Evolutionary conservation across 2,797 vertebrate species (phyloP), one percentile per base, ranked within the genome.

Genomic region (Poecilia picta): DNA sequence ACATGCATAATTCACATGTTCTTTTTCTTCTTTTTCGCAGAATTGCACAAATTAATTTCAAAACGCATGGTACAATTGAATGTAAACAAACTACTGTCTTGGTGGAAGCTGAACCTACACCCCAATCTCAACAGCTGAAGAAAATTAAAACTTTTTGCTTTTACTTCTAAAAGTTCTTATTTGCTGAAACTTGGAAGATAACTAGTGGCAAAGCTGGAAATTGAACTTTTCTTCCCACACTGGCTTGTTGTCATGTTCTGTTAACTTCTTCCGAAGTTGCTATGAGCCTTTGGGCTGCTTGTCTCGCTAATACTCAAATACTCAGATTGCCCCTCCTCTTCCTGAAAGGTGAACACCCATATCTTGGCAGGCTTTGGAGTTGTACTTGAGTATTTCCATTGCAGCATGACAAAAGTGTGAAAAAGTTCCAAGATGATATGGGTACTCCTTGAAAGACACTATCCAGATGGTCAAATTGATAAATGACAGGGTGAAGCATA

Each of bases 401-500:
- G 41, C 6, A 70, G 25, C 68, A 15, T 43, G 39, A 70, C 28
- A 28, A 70, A 31, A 36, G 31, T 36, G 8, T 66, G 8, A 39
- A 23, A 23, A 12, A 23, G 64, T 36, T 41, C 18, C 8, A 12
- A 68, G 64, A 39, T 8, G 2, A 2, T 64, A 66, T 36, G 33
- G 20, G 23, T 11, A 68, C 36, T 68, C 39, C 18, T 36, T 11
- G 31, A 64, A 8, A 64, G 59, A 64, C 31, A 8, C 59, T 20
- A 8, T 33, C 3, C 33, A 64, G 64, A 68, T 25, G 20, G 4
- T 41, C 64, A 39, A 41, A 68, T 41, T 20, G 20, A 68, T 36
- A 23, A 15, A n/a, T 78, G 80, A 73, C 76, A 83, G 72, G 53
- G 43, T 77, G 64, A 12, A 47, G 51, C 53, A 77, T 0, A 36